A percentile compares a stretch with the other conserved stretches of the same genome.
Conservation (phyloP, 92 coral and sea anemone species). For the Plumapathes pennacea region DNA sequence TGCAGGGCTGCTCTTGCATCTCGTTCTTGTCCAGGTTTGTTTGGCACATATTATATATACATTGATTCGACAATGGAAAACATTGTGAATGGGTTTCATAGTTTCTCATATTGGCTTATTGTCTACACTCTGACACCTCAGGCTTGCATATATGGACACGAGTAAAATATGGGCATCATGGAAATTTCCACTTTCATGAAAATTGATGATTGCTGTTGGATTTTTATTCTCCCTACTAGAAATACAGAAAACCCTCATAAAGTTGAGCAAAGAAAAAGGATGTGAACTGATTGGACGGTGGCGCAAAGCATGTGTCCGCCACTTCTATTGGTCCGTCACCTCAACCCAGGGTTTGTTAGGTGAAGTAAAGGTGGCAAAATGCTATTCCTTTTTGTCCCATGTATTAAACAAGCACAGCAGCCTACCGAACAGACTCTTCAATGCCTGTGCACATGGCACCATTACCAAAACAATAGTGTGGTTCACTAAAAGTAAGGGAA, state of each 20-base stretch:
- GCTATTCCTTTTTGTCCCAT: conserved; percentile 35
- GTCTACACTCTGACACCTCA: too few species aligned
- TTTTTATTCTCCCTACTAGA: conserved; percentile 6
- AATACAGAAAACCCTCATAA: neutral
- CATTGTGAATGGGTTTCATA: too few species aligned
- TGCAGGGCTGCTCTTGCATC: too few species aligned
- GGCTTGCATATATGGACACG: too few species aligned
- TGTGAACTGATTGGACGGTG: conserved; percentile 32
- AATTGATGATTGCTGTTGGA: too few species aligned
- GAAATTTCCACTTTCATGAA: too few species aligned
- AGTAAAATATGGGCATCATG: too few species aligned
- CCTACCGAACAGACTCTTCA: conserved; percentile 22
- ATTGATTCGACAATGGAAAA: too few species aligned
- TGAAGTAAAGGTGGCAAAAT: conserved; percentile 43
- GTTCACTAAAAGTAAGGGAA: conserved; percentile 63
- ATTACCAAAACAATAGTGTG: conserved; percentile 38
- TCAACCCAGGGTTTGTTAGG: conserved; percentile 20
- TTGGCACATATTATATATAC: too few species aligned
- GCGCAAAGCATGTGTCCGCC: conserved; percentile 54
- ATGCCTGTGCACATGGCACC: conserved; percentile 19
- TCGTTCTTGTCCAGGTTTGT: too few species aligned
- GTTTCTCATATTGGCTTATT: too few species aligned
- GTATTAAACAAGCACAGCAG: conserved; percentile 31
- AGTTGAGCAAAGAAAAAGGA: conserved; percentile 35
- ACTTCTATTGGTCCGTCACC: conserved; percentile 53